These are phyloP conservation scores for Crypturellus undulatus DNA, from an alignment of 2,113 vertebrate genomes.

Conservation along the genomic window DNA sequence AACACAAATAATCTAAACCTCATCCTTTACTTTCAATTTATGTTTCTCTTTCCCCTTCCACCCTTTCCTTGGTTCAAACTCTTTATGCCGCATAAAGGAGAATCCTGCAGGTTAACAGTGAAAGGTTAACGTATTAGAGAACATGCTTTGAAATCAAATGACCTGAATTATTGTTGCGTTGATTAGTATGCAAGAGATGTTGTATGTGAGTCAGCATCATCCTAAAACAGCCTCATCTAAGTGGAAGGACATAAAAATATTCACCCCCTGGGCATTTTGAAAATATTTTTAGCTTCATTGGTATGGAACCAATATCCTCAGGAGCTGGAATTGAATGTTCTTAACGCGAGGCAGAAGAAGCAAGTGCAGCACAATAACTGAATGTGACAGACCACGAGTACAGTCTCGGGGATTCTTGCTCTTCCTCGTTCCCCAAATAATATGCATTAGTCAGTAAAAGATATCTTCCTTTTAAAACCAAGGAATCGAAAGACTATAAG, in stretches of 20 bases:
- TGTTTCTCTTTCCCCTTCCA: neutral
- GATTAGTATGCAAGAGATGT: conserved; percentile 64
- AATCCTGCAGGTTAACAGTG: conserved; percentile 40
- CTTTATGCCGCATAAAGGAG: neutral
- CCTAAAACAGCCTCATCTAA: conserved; percentile 39
- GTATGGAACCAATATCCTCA: conserved; percentile 62
- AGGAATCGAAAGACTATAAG: neutral
- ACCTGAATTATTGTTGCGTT: conserved; percentile 29
- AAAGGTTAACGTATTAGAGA: conserved; percentile 43
- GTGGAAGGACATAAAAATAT: conserved; percentile 65
- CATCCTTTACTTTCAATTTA: conserved; percentile 8
- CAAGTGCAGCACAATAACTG: conserved; percentile 37
- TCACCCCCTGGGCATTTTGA: conserved; percentile 54
- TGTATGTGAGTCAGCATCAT: conserved; percentile 53
- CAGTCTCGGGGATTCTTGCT: conserved; percentile 1
- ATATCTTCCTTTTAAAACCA: conserved; percentile 3
- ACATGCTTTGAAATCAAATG: conserved; percentile 61
- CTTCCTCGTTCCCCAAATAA: neutral
- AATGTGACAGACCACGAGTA: conserved; percentile 47
- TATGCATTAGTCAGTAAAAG: neutral
- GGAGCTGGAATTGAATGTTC: conserved; percentile 55
- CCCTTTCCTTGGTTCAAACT: neutral
- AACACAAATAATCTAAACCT: conserved; percentile 19
- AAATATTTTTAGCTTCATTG: conserved; percentile 69
- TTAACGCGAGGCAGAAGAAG: neutral